phyloP scores from a whole-genome alignment of 1,140 invertebrate species.

The Cepaea nemoralis region DNA sequence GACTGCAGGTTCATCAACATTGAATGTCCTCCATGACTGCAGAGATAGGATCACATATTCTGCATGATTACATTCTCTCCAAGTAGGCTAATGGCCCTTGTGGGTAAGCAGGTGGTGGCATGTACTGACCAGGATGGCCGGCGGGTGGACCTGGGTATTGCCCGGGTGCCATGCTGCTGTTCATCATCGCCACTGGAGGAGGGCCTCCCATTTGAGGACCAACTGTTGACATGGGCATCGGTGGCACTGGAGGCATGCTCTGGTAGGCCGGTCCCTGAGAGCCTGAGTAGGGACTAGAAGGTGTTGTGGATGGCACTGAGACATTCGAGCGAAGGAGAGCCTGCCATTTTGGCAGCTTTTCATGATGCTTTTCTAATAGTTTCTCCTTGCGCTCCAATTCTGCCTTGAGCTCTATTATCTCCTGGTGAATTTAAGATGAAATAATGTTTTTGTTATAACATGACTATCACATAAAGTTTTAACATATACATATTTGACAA shows the following conservation, averaged over 20 bases:
- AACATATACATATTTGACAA: too few species aligned
- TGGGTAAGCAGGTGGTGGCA: conserved; percentile 46
- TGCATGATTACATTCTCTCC: conserved; percentile 28
- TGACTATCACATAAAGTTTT: too few species aligned
- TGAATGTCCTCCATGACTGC: too few species aligned
- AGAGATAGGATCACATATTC: neutral
- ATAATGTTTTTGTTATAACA: too few species aligned
- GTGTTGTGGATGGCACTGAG: conserved; percentile 37
- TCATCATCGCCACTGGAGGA: conserved; percentile 40
- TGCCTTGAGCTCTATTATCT: conserved; percentile 85
- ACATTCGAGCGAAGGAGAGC: conserved; percentile 76
- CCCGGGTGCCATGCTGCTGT: conserved; percentile 35
- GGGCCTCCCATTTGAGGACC: conserved; percentile 35
- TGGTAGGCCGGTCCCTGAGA: conserved; percentile 43
- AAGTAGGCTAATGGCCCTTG: conserved; percentile 35
- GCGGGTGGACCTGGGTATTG: conserved; percentile 48
- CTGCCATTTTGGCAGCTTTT: conserved; percentile 91
- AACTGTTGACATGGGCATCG: conserved; percentile 30
- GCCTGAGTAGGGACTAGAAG: conserved; percentile 33
- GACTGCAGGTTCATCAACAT: too few species aligned
- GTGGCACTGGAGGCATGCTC: conserved; percentile 7
- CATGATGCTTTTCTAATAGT: conserved; percentile 88
- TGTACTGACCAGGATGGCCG: conserved; percentile 73
- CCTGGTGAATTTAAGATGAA: conserved; percentile 70
- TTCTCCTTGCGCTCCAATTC: conserved; percentile 90